Evolutionary conservation across 2,888 invertebrate genomes (phyloP).

Genomic region (Sesamia inferens): DNA sequence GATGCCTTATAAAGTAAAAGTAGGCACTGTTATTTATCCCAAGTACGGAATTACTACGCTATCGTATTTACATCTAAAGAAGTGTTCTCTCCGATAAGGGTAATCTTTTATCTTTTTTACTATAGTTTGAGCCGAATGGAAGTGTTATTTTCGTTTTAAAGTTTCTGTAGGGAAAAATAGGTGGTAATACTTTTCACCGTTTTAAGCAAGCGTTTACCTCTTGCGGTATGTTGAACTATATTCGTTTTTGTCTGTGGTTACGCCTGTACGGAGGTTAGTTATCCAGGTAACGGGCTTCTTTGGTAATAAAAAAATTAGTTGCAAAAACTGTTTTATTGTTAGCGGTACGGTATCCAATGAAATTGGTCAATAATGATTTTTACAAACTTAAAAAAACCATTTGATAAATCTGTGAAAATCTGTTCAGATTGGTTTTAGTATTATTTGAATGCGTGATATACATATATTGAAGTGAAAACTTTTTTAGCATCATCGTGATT

Average conservation of each 20-base stretch:
- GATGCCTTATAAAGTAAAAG: constrained; percentile 54
- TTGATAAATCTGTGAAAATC: not conserved
- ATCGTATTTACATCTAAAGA: constrained; percentile 62
- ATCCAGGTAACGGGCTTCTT: constrained; percentile 18
- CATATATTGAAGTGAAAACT: not conserved
- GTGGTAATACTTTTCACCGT: constrained; percentile 31
- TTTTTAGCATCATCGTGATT: too few relatives aligned
- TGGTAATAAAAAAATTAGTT: constrained; percentile 19
- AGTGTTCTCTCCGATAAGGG: constrained; percentile 51
- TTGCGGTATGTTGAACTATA: constrained; percentile 46
- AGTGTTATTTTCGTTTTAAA: constrained; percentile 14
- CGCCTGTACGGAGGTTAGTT: constrained; percentile 2
- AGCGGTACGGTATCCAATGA: not conserved
- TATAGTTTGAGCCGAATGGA: not conserved
- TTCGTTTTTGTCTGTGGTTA: constrained; percentile 45
- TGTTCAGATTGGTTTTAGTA: not conserved
- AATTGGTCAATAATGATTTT: not conserved
- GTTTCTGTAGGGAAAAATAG: constrained; percentile 5
- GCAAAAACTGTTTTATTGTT: not conserved
- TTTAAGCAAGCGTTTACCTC: constrained; percentile 34
- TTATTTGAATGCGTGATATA: not conserved
- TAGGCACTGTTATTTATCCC: constrained; percentile 27
- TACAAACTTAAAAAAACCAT: not conserved
- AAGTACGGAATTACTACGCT: constrained; percentile 57
- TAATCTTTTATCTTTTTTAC: constrained; percentile 37